A percentile compares a stretch with the other conserved stretches of the same genome.
These are phyloP conservation scores for Zophobas atratus DNA, from an alignment of 1,140 invertebrate species.

Conservation along the genomic window DNA sequence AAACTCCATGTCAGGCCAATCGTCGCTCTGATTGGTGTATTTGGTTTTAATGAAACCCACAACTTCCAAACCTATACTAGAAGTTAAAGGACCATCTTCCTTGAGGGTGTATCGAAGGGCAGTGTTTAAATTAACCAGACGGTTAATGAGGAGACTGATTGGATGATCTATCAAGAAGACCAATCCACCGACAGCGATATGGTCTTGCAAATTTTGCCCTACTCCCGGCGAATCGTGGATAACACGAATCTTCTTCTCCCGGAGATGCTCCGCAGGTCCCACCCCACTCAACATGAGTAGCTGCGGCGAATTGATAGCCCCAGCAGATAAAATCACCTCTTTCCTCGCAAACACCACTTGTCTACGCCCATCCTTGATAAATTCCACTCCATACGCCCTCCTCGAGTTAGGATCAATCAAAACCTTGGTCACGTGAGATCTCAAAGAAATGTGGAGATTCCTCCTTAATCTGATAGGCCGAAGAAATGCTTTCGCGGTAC, in stretches of 20 bases:
- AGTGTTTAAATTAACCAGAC: constrained; percentile 84
- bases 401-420: constrained; percentile 81
- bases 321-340: constrained; percentile 86
- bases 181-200: constrained; percentile 85
- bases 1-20: constrained; percentile 93
- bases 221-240: constrained; percentile 82
- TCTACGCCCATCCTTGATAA: constrained; percentile 77
- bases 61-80: constrained; percentile 86
- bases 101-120: constrained; percentile 83
- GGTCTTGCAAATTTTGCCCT: constrained; percentile 88
- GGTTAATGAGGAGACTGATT: constrained; percentile 81
- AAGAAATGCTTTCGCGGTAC: constrained; percentile 85
- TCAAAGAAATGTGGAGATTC: constrained; percentile 84
- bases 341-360: constrained; percentile 79
- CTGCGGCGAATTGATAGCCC: constrained; percentile 84
- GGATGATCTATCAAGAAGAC: constrained; percentile 87
- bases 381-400: constrained; percentile 84
- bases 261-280: constrained; percentile 81
- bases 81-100: constrained; percentile 87
- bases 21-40: constrained; percentile 85
- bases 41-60: constrained; percentile 91
- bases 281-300: constrained; percentile 90
- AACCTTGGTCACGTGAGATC: constrained; percentile 83
- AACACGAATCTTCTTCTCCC: constrained; percentile 77
- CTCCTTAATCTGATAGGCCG: constrained; percentile 80